Conservation (phyloP, 2,888 invertebrate genomes). For the Liodrosophila aerea region DNA sequence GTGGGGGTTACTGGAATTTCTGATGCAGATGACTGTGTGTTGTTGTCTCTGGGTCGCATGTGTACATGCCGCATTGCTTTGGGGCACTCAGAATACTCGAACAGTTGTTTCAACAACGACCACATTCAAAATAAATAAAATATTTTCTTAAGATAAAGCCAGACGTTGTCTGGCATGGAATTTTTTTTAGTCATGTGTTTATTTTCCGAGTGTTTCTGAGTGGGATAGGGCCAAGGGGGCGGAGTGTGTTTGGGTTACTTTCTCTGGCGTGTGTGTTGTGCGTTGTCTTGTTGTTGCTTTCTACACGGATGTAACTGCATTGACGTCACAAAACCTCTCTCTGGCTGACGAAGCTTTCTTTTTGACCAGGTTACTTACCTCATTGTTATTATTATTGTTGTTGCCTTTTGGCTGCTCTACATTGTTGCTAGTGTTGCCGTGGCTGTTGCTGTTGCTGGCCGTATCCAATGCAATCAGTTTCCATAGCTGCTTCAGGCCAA, state of each 20-base stretch:
- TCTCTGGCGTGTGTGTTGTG: constrained; percentile 58
- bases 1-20: constrained; percentile 56
- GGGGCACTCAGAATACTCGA: constrained; percentile 28
- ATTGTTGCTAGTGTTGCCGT: constrained; percentile 39
- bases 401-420: constrained; percentile 47
- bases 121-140: background rate
- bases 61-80: constrained; percentile 42
- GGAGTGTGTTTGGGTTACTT: constrained; percentile 50
- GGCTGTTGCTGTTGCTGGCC: constrained; percentile 32
- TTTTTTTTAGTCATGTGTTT: constrained; percentile 16
- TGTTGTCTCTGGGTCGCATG: too few species aligned
- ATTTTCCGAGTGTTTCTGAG: too few species aligned
- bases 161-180: constrained; percentile 24
- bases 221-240: background rate
- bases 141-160: constrained; percentile 25
- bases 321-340: constrained; percentile 58
- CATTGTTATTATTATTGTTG: constrained; percentile 53
- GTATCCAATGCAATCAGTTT: constrained; percentile 82
- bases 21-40: constrained; percentile 14
- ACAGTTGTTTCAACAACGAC: constrained; percentile 65
- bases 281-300: constrained; percentile 50
- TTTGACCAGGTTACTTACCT: constrained; percentile 66
- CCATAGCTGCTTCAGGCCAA: constrained; percentile 82
- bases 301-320: constrained; percentile 70
- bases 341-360: constrained; percentile 53